Evolutionary conservation across 2,888 invertebrate species (phyloP).

Genomic region (Synergus itoensis): DNA sequence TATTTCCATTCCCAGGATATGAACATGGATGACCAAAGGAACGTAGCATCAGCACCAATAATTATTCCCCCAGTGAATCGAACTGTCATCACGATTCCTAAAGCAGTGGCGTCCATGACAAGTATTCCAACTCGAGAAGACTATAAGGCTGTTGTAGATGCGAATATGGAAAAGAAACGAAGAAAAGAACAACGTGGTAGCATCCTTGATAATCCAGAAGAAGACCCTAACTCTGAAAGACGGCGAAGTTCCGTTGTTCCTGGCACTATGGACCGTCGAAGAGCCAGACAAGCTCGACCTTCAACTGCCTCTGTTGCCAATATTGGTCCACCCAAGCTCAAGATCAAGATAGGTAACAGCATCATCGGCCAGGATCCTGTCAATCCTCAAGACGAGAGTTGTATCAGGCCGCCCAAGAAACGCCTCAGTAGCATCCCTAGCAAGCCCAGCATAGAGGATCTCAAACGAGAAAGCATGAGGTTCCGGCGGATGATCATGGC

Average conservation of each 20-base stretch:
- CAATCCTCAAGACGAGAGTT: constrained; percentile 72
- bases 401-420: constrained; percentile 88
- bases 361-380: constrained; percentile 80
- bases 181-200: constrained; percentile 79
- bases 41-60: constrained; percentile 81
- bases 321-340: constrained; percentile 81
- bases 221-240: constrained; percentile 72
- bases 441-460: constrained; percentile 85
- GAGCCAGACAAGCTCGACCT: constrained; percentile 71
- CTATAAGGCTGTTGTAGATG: constrained; percentile 84
- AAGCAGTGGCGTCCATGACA: constrained; percentile 93
- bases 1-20: constrained; percentile 81
- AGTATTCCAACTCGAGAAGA: constrained; percentile 92
- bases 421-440: constrained; percentile 82
- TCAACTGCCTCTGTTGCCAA: constrained; percentile 76
- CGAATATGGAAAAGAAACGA: constrained; percentile 85
- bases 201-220: constrained; percentile 62
- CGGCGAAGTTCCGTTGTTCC: constrained; percentile 69
- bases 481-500: constrained; percentile 91
- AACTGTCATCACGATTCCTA: constrained; percentile 90
- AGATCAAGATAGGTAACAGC: constrained; percentile 86
- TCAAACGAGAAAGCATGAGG: constrained; percentile 92
- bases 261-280: constrained; percentile 71
- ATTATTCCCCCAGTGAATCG: constrained; percentile 83
- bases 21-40: constrained; percentile 88